These are phyloP conservation scores for Hapalemur alaotrensis DNA, from an alignment of 2,797 vertebrate genomes.

Conservation along the genomic window DNA sequence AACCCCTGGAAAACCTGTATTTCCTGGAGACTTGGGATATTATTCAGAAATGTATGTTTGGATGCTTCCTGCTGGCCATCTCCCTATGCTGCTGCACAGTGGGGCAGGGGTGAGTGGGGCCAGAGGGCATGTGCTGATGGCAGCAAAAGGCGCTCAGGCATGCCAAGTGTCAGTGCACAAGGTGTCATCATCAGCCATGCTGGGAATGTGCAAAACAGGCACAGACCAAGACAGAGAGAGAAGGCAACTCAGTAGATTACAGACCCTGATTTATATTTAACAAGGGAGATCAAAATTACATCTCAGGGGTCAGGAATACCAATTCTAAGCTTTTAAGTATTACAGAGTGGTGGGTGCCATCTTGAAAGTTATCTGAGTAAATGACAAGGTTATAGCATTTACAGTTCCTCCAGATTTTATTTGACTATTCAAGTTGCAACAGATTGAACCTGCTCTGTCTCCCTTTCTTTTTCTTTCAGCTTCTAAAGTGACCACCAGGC, in stretches of 20 bases:
- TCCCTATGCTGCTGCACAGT: neutral
- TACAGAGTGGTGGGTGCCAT: neutral
- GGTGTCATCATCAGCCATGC: neutral
- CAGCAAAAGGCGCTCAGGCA: neutral
- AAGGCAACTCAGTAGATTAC: neutral
- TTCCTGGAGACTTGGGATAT: neutral
- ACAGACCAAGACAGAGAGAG: neutral
- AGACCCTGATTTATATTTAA: neutral
- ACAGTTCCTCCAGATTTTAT: neutral
- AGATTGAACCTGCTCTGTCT: neutral
- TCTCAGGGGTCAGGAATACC: neutral
- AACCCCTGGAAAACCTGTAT: neutral
- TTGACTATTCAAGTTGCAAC: neutral
- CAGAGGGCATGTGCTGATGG: neutral
- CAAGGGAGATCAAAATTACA: neutral
- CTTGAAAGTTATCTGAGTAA: neutral
- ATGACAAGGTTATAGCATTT: neutral
- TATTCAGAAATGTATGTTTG: neutral
- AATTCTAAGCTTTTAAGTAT: neutral
- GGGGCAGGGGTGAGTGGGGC: neutral
- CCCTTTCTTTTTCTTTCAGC: neutral
- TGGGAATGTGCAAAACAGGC: neutral
- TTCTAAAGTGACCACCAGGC: neutral
- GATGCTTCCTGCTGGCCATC: neutral
- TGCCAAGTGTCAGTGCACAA: neutral